Evolutionary conservation across 92 coral and sea anemone genomes (phyloP), one percentile per base, ranked within the genome.

Genomic region (Epizoanthus stellaris): DNA sequence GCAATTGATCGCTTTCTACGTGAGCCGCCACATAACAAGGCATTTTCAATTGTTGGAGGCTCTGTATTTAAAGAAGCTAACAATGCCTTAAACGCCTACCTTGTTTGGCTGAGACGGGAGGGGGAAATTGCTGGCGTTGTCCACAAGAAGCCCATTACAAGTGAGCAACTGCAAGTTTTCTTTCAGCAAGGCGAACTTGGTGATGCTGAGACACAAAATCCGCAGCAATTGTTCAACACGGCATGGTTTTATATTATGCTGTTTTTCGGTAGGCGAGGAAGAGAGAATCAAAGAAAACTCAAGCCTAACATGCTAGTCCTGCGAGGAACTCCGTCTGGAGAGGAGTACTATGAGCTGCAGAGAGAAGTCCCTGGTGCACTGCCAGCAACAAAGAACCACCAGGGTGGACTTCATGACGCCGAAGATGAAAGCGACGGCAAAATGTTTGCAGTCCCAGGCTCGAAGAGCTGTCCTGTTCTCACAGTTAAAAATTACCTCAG

Each of bases 381-480:
- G 45, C 69, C 87, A 13, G 71, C 87, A 15, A 82, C 82, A 16
- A 87, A 87, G 57, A 87, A 88, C 62, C 83, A 74, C 59, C 89
- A 70, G 62, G 86, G 89, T 1, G 86, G 86, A 16, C 81, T 70
- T 21, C 42, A 64, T 11, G 89, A 89, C 61, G 69, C 52, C 54
- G 92, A 84, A 49, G 85, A 89, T 69, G 86, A 89, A 67, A 68
- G 88, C 10, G 86, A 85, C 75, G 92, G 85, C 17, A 89, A 89
- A 56, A 80, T 89, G 21, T 89, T 89, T 75, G 80, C 87, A 13
- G 60, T 30, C 23, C 84, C 68, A 34, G 83, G 59, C 43, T 85
- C 89, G 40, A 4, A 4, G 9, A 0, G 53, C 6, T 47, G 53
- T 5, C 53, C 53, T 1, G 53, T 47, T 4, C 6, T 4, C 1